Base-by-base conservation (phyloP, 2,888 invertebrate genomes). In the Meloe dianella region DNA sequence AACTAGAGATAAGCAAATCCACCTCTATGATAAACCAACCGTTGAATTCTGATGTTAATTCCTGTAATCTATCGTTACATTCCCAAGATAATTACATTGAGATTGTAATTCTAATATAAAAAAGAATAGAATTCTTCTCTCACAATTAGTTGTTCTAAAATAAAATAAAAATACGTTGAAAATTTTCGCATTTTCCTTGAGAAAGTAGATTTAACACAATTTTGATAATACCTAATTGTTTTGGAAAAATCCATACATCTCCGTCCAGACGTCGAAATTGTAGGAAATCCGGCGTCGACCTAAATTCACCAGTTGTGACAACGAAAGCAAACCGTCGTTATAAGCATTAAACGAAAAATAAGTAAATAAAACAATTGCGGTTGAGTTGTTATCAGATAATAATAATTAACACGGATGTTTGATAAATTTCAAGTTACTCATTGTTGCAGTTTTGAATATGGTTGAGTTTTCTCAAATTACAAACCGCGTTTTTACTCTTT, bases 261-360 rank as follows among this genome's bases (percentile, higher is more conserved):
- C 35, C 38, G 38, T 41, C 24, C 24, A 51, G 51, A 51, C 51
- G 51, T 12, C 12, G 0, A 10, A 24, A 51, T 9, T 51, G 51
- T 51, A 24, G 24, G 24, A 24, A 51, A 51, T 51, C 24, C 51
- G 51, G 51, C 51, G 51, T 51, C 51, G 51, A 51, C 51, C 51
- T 51, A 51, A 51, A 51, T 51, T 51, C 24, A 24, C 51, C 12
- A 51, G 10, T 22, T 12, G 5, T 20, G 9, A 32, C n/a, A n/a
- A 17, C 6, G n/a, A 22, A 51, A 51, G 10, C 1, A n/a, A 1
- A 41, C 41, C 22, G 22, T 51, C 22, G 20, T 51, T 22, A 20
- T 51, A 51, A 51, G 1, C 2, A 35, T 35, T 5, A 17, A 51
- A n/a, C n/a, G n/a, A n/a, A n/a, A n/a, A n/a, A 9, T 4, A 20